Base-by-base conservation (phyloP, 2,888 invertebrate species). In the Heliconius ethilla region DNA sequence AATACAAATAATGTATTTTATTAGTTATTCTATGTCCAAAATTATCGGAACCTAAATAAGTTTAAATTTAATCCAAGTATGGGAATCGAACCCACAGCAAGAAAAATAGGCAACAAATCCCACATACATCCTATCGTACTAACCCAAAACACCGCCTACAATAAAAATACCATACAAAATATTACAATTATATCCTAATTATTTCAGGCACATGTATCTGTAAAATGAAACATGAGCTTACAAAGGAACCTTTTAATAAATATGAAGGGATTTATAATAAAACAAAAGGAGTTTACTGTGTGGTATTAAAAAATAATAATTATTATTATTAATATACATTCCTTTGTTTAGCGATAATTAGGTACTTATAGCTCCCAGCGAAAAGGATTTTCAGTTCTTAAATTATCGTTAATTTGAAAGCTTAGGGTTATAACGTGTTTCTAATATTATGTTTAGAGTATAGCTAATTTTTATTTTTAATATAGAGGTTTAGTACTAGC, bases 291-390 rank as follows among this genome's bases (percentile, higher is more conserved):
- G n/a, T 40, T 67, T 25, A 37, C 6, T 4, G 67, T 67, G 37
- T 37, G 13, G n/a, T n/a, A 67, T 67, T 67, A 67, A 25, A 66
- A 67, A 69, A 40, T 15, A 69, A 40, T 67, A 37, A 66, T 69
- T 25, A 45, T 67, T 37, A 69, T 69, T 25, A 25, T 40, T 45
- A n/a, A n/a, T n/a, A n/a, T 40, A 40, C 2, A 3, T 69, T 15
- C 15, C 40, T 40, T 69, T 69, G n/a, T 25, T 45, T 40, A 25
- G 40, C 40, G 67, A 25, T 40, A 69, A 69, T 69, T 40, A 69
- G 25, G 3, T 40, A 25, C 67, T 69, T 69, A 69, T 69, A 69
- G 67, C 67, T 69, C 40, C 13, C 37, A 69, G 67, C 40, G 25
- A 69, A 25, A 67, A 69, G 10, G 45, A 40, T 69, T 67, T 67